Conservation (phyloP, 2,888 invertebrate genomes). For the Perizoma flavofasciatum region DNA sequence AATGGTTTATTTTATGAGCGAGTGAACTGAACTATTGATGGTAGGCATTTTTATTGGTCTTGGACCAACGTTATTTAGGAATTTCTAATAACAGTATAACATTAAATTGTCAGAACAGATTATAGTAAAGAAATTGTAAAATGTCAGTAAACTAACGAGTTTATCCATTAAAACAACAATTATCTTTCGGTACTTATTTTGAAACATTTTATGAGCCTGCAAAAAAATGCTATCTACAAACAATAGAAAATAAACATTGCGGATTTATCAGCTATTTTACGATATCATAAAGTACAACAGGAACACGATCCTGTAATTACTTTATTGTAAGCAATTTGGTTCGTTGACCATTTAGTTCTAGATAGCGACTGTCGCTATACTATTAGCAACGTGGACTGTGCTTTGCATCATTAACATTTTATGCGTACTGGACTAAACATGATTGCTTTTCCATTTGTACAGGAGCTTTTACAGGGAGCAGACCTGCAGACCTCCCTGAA, state of each 20-base stretch:
- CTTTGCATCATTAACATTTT: not conserved
- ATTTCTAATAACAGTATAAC: constrained; percentile 19
- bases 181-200: not conserved
- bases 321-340: constrained; percentile 19
- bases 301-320: constrained; percentile 13
- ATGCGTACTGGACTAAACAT: not conserved
- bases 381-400: constrained; percentile 15
- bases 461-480: constrained; percentile 2
- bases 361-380: constrained; percentile 11
- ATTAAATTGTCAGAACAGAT: constrained; percentile 21
- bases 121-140: not conserved
- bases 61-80: constrained; percentile 21
- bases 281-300: constrained; percentile 12
- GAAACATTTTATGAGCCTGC: too few relatives aligned
- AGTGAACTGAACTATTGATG: constrained; percentile 17
- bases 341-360: constrained; percentile 9
- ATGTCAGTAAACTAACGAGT: not conserved
- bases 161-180: not conserved
- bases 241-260: constrained; percentile 3
- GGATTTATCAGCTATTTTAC: constrained; percentile 1
- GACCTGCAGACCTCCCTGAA: constrained; percentile 4
- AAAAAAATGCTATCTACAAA: too few relatives aligned
- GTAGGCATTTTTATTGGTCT: constrained; percentile 20
- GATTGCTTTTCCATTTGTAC: constrained; percentile 3
- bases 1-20: constrained; percentile 21